Evolutionary conservation across 2,888 invertebrate species (phyloP).

Genomic region (Dryocosmus kuriphilus): DNA sequence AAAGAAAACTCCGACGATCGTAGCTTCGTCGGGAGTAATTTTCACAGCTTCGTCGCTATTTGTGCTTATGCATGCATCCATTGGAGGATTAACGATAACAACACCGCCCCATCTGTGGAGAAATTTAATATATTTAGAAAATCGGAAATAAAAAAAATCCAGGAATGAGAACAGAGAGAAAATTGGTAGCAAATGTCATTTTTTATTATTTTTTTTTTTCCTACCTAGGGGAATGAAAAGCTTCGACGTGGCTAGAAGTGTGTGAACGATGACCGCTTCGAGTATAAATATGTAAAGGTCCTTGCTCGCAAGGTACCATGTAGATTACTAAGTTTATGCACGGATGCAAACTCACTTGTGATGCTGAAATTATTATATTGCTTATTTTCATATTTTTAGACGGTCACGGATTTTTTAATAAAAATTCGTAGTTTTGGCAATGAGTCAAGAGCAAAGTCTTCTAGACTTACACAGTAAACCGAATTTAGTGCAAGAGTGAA

Average conservation of each 20-base stretch:
- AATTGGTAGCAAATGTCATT: background rate
- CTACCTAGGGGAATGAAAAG: conserved; percentile 86
- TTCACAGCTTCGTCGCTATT: conserved; percentile 70
- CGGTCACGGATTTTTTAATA: conserved; percentile 1
- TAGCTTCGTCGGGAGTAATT: conserved; percentile 81
- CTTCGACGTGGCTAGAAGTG: conserved; percentile 79
- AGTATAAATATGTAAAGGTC: conserved; percentile 87
- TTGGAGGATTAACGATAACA: conserved; percentile 85
- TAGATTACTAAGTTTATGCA: conserved; percentile 92
- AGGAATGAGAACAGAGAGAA: background rate
- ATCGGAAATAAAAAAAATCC: background rate
- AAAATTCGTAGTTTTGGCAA: background rate
- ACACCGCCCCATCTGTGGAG: conserved; percentile 91
- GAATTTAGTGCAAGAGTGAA: conserved; percentile 12
- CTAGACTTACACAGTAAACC: conserved; percentile 11
- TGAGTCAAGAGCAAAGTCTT: conserved; percentile 18
- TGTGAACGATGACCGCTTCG: conserved; percentile 69
- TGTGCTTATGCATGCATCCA: conserved; percentile 79
- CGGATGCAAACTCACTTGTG: conserved; percentile 89
- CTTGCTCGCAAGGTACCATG: conserved; percentile 85
- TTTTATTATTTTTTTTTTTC: conserved; percentile 29
- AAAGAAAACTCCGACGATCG: conserved; percentile 88
- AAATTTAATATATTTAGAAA: background rate
- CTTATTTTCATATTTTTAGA: conserved; percentile 1
- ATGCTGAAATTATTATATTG: conserved; percentile 78